Evolutionary conservation across 1,140 invertebrate genomes (phyloP), one percentile per base, ranked within the genome.

Genomic region (Microplitis demolitor): DNA sequence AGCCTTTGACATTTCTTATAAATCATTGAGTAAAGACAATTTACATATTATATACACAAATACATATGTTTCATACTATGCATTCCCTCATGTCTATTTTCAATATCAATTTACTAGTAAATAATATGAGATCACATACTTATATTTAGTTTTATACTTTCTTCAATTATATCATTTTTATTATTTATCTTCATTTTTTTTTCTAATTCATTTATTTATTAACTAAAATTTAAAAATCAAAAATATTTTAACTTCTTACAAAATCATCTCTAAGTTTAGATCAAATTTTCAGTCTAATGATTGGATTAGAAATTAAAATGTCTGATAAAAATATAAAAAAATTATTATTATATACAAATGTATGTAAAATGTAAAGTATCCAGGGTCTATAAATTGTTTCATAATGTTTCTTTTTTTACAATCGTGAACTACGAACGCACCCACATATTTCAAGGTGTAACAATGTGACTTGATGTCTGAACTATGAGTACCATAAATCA

Each of bases 371-470:
- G 24, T 1, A 24, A 24, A 24, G 24, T 24, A 24, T 24, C 1
- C 24, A 24, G 24, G 24, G 24, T 24, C 24, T 24, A 24, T 24
- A 24, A 24, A 24, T 24, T 24, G 24, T 24, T 24, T 24, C 24
- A 24, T 24, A 24, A 24, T 24, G 0, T 24, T 24, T 24, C 2
- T 24, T 45, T 45, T 45, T 45, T 45, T 9, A 45, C 6, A 45
- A 45, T 45, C 8, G 6, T 6, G 39, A 45, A 45, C 11, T 11
- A 45, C 6, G 11, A 45, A 14, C 67, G 56, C 67, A 69, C 67
- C 67, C 51, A 69, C 54, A 69, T 69, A 60, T 69, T 69, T 33
- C 67, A 69, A 69, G 67, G 67, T 60, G 37, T 14, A 45, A 61
- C 58, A 60, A 33, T 34, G 1, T 34, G 16, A 31, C 13, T 60